phyloP scores from a whole-genome alignment of 1,140 invertebrate species.

The Andricus grossulariae region DNA sequence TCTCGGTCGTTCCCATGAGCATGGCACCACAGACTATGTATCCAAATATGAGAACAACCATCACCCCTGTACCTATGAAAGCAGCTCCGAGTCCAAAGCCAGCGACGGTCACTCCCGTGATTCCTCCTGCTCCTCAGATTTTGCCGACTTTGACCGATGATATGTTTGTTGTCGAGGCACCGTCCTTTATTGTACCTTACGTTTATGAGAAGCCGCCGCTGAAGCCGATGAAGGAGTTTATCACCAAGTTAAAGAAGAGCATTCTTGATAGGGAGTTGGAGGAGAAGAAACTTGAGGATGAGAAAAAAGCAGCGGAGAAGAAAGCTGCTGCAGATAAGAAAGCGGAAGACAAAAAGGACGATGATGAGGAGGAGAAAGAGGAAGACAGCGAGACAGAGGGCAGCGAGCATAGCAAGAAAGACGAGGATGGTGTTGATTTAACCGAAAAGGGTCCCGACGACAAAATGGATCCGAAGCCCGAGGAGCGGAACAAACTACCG shows the following conservation, averaged over 20 bases:
- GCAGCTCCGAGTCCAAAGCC: constrained; percentile 57
- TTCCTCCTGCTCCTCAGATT: constrained; percentile 76
- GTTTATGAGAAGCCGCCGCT: constrained; percentile 93
- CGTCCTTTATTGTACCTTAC: constrained; percentile 93
- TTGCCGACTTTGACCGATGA: constrained; percentile 89
- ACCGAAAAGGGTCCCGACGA: constrained; percentile 38
- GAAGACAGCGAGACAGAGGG: constrained; percentile 56
- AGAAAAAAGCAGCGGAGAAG: constrained; percentile 60
- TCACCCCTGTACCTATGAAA: constrained; percentile 77
- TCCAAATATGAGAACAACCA: constrained; percentile 78
- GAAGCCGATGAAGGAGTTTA: constrained; percentile 85
- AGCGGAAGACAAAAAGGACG: constrained; percentile 64
- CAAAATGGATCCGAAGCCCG: constrained; percentile 52
- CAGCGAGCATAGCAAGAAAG: constrained; percentile 55
- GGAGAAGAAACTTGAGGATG: constrained; percentile 64
- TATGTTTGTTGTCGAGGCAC: constrained; percentile 93
- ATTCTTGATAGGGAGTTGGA: constrained; percentile 77
- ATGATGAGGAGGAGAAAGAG: constrained; percentile 59
- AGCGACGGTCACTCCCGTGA: constrained; percentile 55
- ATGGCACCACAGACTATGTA: constrained; percentile 78
- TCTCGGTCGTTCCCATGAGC: constrained; percentile 75
- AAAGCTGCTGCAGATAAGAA: constrained; percentile 60
- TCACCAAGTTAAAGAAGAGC: constrained; percentile 81
- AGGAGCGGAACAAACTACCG: constrained; percentile 64
- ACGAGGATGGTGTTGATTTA: constrained; percentile 51